Base-by-base conservation (phyloP, 2,113 vertebrate species). In the Myodes glareolus region DNA sequence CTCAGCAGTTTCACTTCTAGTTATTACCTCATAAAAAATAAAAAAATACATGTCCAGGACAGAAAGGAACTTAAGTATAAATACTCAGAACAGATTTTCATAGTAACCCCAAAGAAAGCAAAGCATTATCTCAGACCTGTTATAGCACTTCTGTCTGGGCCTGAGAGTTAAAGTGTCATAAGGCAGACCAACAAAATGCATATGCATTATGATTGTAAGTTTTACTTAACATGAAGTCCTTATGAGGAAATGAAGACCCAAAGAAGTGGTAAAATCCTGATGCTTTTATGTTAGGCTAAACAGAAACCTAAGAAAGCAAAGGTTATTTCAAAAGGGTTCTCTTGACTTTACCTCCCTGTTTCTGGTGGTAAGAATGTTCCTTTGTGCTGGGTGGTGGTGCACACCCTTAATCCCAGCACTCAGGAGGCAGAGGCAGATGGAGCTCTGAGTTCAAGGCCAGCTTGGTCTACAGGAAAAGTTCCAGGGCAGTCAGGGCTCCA, bases 61-160 rank as follows among this genome's bases (percentile, higher is more conserved):
- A 97, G n/a, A 90, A 50, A 96, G 87, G 92, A 90, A 47, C 33
- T 89, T 94, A 39, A 97, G 45, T 19, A 5, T 94, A 52, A 95
- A 73, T 82, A 33, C 81, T 92, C 47, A 82, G 73, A 81, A 55
- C 42, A 72, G n/a, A 45, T 91, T 78, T 87, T 88, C 76, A 6
- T 63, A 50, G 42, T 76, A 72, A 7, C 10, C 81, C 27, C 63
- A 93, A 94, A 63, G 50, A 45, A 70, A 8, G 63, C 39, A 92
- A 45, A 73, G 16, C 11, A 58, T 63, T 72, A 42, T 23, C 17
- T 81, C 42, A 73, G 21, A 29, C 36, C 50, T 29, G 23, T 72
- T 36, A 47, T 0, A 61, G 17, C 19, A 1, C 45, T 52, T 70
- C 39, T 45, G 3, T 31, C 65, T 50, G 52, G 33, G 14, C 65